Evolutionary conservation across 2,888 invertebrate genomes (phyloP), one percentile per base, ranked within the genome.

Genomic region (Polylopha cassiicola): DNA sequence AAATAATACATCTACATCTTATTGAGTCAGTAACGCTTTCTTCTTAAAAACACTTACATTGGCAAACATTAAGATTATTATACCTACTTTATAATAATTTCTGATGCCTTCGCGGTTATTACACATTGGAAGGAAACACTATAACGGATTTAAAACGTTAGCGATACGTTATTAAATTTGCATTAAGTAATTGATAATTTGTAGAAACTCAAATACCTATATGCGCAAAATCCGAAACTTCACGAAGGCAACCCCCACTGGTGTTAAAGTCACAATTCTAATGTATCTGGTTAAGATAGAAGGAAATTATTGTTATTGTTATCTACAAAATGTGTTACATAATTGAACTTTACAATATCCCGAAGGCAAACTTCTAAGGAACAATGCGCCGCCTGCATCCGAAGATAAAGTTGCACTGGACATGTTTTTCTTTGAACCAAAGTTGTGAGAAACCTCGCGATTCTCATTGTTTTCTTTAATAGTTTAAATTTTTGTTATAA

Each of bases 261-360:
- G 27, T 23, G n/a, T 29, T 38, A 33, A 22, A 29, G 38, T 24
- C 16, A 32, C 32, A 8, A 7, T 22, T 22, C 15, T 22, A 32
- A 32, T 34, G 20, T 41, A 41, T 41, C 41, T 34, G 32, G 38
- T 34, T 22, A 27, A 21, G 33, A 33, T 39, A 30, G 34, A 46
- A 46, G 51, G 50, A 44, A 51, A 51, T 56, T 65, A 51, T 54
- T 48, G 47, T 57, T 53, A 53, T 58, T 59, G 51, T 59, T 51
- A 57, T 61, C 50, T 37, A 33, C 42, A 36, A 34, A 44, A 45
- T 46, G 44, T 50, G 46, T 47, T 56, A 54, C 50, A 57, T 58
- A 58, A 60, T 64, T 65, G 55, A 65, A 55, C 49, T 50, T 48
- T 59, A 55, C 53, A 56, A 51, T 54, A 44, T 60, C 50, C 52